Evolutionary conservation across 2,888 invertebrate genomes (phyloP).

Genomic region (Lacanobia oleracea): DNA sequence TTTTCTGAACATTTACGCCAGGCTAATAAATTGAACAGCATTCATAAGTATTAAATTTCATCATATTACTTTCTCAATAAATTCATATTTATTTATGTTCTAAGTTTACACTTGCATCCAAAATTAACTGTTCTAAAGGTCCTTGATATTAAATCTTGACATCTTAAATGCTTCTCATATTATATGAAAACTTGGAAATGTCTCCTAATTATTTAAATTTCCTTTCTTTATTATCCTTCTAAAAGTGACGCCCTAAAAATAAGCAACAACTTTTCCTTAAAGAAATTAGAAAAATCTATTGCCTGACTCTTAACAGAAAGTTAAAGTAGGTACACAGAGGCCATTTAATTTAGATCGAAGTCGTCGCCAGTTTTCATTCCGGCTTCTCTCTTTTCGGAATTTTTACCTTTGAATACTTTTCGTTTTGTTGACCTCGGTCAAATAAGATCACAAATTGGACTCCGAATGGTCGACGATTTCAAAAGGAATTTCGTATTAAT

Average conservation of each 20-base stretch:
- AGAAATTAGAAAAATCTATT: slow-evolving; percentile 35
- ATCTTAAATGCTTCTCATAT: background rate
- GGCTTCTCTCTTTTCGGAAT: slow-evolving; percentile 37
- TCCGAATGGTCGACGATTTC: slow-evolving; percentile 39
- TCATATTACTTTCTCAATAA: background rate
- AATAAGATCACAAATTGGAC: slow-evolving; percentile 66
- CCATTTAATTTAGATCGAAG: slow-evolving; percentile 61
- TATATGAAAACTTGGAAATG: background rate
- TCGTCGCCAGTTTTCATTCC: slow-evolving; percentile 50
- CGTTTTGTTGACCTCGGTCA: slow-evolving; percentile 63
- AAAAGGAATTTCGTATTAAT: slow-evolving; percentile 62
- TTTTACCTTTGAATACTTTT: slow-evolving; percentile 61
- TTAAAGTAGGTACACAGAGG: slow-evolving; percentile 29
- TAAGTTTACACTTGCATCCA: background rate
- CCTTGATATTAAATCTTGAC: background rate
- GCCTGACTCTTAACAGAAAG: slow-evolving; percentile 26
- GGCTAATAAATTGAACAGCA: background rate
- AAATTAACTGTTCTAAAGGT: too few relatives aligned
- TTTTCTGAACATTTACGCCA: background rate
- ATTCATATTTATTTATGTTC: background rate
- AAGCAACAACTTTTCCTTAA: background rate
- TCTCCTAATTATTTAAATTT: background rate
- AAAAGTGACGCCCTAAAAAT: slow-evolving; percentile 2
- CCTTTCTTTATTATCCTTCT: background rate
- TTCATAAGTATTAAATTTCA: background rate